Conservation (phyloP, 2,797 vertebrate genomes). For the Dromococcyx pavoninus region DNA sequence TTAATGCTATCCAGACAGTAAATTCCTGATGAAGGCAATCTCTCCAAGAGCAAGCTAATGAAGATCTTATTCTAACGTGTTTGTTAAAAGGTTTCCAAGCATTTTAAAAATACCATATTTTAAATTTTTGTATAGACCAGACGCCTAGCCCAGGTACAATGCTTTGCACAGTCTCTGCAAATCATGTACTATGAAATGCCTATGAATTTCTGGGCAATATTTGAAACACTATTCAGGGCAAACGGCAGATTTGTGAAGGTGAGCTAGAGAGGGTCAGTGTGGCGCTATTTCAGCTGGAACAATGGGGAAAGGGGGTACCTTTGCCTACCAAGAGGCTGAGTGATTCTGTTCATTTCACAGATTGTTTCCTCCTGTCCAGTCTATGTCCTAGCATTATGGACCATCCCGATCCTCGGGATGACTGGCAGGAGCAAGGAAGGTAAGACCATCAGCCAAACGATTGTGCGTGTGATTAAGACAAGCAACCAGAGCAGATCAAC, state of each 20-base stretch:
- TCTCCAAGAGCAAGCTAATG: background rate
- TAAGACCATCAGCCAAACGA: background rate
- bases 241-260: background rate
- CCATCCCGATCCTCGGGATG: background rate
- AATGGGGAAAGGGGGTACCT: background rate
- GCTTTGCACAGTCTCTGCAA: background rate
- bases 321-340: fast-evolving
- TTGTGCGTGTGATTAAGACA: fast-evolving
- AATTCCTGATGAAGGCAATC: background rate
- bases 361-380: background rate
- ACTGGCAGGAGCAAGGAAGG: background rate
- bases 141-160: background rate
- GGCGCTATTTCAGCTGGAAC: fast-evolving
- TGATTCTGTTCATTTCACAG: background rate
- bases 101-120: background rate
- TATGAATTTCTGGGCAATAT: background rate
- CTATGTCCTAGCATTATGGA: background rate
- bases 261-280: background rate
- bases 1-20: background rate
- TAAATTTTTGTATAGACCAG: background rate
- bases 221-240: background rate
- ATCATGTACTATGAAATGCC: background rate
- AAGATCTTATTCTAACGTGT: background rate
- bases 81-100: background rate
- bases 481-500: background rate